These are phyloP conservation scores for Macrosiphum euphorbiae DNA, from an alignment of 2,888 invertebrate genomes.

Conservation along the genomic window DNA sequence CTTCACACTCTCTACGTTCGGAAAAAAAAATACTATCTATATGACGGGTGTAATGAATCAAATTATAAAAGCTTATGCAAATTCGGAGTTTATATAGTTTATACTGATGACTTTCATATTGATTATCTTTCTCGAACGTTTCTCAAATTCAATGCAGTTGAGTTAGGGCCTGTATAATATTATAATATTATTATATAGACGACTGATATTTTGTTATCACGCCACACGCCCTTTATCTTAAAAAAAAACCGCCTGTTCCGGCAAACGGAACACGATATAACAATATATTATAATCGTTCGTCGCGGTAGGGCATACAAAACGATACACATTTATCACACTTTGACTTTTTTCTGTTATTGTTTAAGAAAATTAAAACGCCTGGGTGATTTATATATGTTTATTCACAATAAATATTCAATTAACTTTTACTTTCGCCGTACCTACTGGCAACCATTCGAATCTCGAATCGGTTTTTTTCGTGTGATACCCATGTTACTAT, in stretches of 20 bases:
- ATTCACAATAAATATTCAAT: background rate
- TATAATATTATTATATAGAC: background rate
- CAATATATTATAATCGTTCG: background rate
- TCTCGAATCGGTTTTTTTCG: background rate
- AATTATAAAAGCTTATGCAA: background rate
- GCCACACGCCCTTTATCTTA: background rate
- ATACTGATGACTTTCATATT: background rate
- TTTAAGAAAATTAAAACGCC: background rate
- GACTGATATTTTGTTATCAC: background rate
- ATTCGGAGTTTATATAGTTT: background rate
- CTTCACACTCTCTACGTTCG: background rate
- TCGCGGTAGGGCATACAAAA: background rate
- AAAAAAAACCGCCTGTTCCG: background rate
- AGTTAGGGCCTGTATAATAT: background rate
- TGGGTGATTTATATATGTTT: background rate
- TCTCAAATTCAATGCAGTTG: background rate
- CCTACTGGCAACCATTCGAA: background rate
- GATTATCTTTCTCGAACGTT: background rate
- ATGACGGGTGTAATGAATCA: background rate
- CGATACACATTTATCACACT: constrained; percentile 30
- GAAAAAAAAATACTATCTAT: background rate
- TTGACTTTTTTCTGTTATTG: constrained; percentile 21
- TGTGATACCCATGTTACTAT: background rate
- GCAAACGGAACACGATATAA: background rate
- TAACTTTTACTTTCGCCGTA: background rate